phyloP scores from a whole-genome alignment of 2,888 invertebrate species.

The Campoplex nolae region DNA sequence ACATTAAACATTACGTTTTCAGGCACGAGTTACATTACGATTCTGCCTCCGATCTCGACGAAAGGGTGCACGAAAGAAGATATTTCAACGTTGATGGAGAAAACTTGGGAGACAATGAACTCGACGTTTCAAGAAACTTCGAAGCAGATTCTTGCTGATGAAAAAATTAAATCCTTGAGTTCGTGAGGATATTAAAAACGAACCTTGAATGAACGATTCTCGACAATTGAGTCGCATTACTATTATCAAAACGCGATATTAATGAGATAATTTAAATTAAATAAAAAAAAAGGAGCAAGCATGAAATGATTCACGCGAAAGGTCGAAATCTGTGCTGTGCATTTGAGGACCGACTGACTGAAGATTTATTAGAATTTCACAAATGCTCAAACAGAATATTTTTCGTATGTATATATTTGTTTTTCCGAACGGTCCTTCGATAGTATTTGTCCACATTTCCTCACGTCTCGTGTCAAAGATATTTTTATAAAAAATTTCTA shows the following conservation, averaged over 20 bases:
- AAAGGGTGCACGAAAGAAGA: conserved; percentile 88
- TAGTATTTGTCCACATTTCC: conserved; percentile 1
- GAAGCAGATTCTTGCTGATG: conserved; percentile 82
- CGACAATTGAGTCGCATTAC: not conserved
- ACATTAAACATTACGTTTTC: not conserved
- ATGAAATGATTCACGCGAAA: not conserved
- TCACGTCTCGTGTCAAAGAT: not conserved
- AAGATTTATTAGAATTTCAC: not conserved
- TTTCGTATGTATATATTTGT: conserved; percentile 15
- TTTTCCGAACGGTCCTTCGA: not conserved
- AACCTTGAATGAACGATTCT: not conserved
- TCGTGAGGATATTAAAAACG: conserved; percentile 18
- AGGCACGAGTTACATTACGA: conserved; percentile 90
- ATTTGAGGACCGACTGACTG: conserved; percentile 16
- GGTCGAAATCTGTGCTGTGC: conserved; percentile 24
- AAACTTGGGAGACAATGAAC: conserved; percentile 89
- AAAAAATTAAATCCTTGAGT: conserved; percentile 56
- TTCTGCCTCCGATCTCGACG: conserved; percentile 91
- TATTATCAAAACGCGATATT: conserved; percentile 8
- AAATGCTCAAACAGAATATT: conserved; percentile 36
- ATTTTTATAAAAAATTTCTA: not conserved
- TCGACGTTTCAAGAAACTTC: conserved; percentile 86
- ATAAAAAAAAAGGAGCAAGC: not conserved
- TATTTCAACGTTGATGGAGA: conserved; percentile 88
- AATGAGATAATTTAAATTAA: not conserved